Percentiles rank a stretch among this genome's conserved stretches.
phyloP scores from a whole-genome alignment of 2,113 vertebrate species.

The Peromyscus maniculatus region DNA sequence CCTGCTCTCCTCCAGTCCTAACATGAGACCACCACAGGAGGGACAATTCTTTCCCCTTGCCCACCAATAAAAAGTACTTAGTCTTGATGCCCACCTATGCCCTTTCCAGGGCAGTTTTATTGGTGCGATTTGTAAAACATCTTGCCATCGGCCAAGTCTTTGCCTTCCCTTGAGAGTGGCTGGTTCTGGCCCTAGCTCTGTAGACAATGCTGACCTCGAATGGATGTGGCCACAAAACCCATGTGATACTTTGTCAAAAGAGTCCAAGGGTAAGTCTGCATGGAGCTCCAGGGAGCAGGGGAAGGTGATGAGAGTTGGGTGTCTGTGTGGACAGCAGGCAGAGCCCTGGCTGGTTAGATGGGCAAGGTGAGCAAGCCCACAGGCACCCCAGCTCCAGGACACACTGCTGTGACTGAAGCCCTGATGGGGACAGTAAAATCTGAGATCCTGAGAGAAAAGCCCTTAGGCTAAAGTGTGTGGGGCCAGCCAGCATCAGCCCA shows the following conservation, averaged over 20 bases:
- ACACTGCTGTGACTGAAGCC: slow-evolving; percentile 12
- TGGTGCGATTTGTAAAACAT: slow-evolving; percentile 61
- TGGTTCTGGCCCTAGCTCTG: slow-evolving; percentile 15
- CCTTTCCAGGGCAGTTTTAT: slow-evolving; percentile 76
- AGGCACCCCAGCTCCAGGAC: slow-evolving; percentile 31
- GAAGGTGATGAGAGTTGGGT: background rate
- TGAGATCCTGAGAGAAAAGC: slow-evolving; percentile 81
- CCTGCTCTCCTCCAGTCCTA: background rate
- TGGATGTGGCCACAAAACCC: background rate
- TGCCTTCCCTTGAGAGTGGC: slow-evolving; percentile 28
- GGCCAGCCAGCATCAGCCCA: slow-evolving; percentile 4
- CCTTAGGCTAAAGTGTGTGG: slow-evolving; percentile 68
- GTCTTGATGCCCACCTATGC: slow-evolving; percentile 47
- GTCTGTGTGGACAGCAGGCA: slow-evolving; percentile 6
- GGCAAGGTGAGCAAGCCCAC: slow-evolving; percentile 35
- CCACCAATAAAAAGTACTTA: background rate
- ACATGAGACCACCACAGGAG: background rate
- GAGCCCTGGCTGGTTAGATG: slow-evolving; percentile 32
- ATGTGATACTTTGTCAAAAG: background rate
- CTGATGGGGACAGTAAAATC: slow-evolving; percentile 29
- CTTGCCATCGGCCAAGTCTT: slow-evolving; percentile 56
- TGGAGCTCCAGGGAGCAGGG: background rate
- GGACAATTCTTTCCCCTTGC: background rate
- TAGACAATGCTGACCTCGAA: background rate
- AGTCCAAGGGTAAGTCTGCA: background rate